Conservation (phyloP, 2,797 vertebrate genomes). For the Natrix natrix region DNA sequence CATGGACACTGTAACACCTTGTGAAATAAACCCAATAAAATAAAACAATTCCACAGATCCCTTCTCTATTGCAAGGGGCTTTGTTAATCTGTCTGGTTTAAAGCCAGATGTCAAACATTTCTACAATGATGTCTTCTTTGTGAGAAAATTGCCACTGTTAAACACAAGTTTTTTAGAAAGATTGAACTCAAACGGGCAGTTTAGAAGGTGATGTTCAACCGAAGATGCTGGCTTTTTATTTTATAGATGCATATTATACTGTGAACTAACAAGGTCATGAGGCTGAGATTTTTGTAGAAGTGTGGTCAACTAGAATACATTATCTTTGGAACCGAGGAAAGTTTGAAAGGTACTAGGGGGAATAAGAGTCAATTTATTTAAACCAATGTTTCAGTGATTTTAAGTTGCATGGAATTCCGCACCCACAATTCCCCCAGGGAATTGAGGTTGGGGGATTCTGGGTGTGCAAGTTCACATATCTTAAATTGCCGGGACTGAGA, state of each 20-base stretch:
- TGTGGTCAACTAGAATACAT: not conserved
- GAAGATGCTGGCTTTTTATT: not conserved
- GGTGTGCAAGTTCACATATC: not conserved
- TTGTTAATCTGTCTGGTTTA: conserved; percentile 59
- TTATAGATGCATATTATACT: conserved; percentile 16
- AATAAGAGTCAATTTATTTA: not conserved
- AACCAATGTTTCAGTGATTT: not conserved
- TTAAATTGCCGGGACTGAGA: not conserved
- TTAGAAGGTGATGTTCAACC: conserved; percentile 13
- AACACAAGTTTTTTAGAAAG: not conserved
- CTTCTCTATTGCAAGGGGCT: conserved; percentile 39
- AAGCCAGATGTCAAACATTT: conserved; percentile 49
- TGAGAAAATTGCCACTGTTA: conserved; percentile 56
- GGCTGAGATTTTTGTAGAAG: not conserved
- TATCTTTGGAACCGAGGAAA: not conserved
- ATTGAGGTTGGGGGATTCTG: not conserved
- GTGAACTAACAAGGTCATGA: conserved; percentile 1
- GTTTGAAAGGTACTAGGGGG: not conserved
- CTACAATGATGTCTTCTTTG: conserved; percentile 19
- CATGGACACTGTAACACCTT: conserved; percentile 34
- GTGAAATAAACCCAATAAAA: conserved; percentile 42
- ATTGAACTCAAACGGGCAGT: not conserved
- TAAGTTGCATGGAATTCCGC: not conserved
- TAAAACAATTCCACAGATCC: conserved; percentile 52
- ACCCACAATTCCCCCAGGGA: not conserved